These are phyloP conservation scores for Tonatia bakeri DNA, from an alignment of 2,113 vertebrate species.

Conservation along the genomic window DNA sequence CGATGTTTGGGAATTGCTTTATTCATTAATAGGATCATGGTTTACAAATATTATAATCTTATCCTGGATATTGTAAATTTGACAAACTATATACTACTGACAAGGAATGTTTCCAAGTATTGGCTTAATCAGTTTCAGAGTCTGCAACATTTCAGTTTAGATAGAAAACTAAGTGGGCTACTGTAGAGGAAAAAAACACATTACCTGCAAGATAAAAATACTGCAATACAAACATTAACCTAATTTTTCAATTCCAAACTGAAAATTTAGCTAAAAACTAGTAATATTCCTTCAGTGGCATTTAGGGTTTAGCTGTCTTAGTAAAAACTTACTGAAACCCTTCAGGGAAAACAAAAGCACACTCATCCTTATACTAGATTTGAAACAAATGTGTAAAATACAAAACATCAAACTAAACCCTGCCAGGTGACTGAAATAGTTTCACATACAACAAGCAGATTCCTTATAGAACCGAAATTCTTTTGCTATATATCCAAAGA, in stretches of 20 bases:
- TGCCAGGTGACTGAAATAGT: background rate
- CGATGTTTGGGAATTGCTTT: background rate
- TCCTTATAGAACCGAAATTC: background rate
- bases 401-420: background rate
- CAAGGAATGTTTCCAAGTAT: background rate
- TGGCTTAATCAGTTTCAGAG: background rate
- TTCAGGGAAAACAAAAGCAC: background rate
- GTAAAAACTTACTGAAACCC: conserved; percentile 2
- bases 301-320: conserved; percentile 3
- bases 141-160: conserved; percentile 14
- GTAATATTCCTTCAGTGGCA: background rate
- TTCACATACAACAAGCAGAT: background rate
- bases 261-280: conserved; percentile 19
- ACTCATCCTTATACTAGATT: background rate
- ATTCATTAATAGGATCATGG: background rate
- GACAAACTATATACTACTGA: conserved; percentile 2
- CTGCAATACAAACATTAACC: background rate
- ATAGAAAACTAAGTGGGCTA: background rate
- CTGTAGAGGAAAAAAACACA: background rate
- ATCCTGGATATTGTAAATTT: background rate
- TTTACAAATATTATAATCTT: background rate
- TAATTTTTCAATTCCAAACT: background rate
- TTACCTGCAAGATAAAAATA: background rate
- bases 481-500: background rate
- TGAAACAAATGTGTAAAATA: conserved; percentile 12